These are phyloP conservation scores for Microtus oregoni DNA, from an alignment of 2,113 vertebrate genomes.

Conservation along the genomic window DNA sequence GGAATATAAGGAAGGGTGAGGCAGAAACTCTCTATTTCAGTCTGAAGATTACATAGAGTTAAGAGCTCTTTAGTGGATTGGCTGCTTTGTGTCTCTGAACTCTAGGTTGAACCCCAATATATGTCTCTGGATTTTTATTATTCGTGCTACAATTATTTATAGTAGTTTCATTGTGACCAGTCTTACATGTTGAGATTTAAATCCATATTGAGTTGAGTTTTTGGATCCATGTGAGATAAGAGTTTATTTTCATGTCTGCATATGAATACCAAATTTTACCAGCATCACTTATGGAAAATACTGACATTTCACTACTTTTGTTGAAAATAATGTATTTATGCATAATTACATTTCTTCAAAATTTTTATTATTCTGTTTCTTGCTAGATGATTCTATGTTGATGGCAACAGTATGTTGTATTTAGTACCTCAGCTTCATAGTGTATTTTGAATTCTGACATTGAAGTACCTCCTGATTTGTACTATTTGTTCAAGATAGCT, in stretches of 20 bases:
- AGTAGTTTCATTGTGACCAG: background rate
- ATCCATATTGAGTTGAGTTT: background rate
- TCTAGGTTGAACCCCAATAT: too few species aligned
- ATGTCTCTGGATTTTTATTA: too few species aligned
- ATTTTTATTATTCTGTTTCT: background rate
- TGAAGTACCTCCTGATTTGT: background rate
- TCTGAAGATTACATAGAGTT: too few species aligned
- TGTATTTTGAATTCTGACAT: background rate
- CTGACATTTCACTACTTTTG: background rate
- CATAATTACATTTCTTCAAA: background rate
- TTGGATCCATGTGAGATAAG: background rate
- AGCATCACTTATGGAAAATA: background rate
- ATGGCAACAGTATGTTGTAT: background rate
- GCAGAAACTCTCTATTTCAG: too few species aligned
- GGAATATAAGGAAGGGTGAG: too few species aligned
- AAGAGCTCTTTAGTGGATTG: too few species aligned
- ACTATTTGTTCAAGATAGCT: background rate
- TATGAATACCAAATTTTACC: background rate
- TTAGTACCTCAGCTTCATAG: background rate
- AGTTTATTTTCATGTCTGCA: background rate
- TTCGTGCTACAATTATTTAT: background rate
- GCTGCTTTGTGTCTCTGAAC: too few species aligned
- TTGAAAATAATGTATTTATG: background rate
- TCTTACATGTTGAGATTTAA: background rate
- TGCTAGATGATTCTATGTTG: background rate